Conservation (phyloP, 1,140 invertebrate genomes). For the Pseudoatta argentina region DNA sequence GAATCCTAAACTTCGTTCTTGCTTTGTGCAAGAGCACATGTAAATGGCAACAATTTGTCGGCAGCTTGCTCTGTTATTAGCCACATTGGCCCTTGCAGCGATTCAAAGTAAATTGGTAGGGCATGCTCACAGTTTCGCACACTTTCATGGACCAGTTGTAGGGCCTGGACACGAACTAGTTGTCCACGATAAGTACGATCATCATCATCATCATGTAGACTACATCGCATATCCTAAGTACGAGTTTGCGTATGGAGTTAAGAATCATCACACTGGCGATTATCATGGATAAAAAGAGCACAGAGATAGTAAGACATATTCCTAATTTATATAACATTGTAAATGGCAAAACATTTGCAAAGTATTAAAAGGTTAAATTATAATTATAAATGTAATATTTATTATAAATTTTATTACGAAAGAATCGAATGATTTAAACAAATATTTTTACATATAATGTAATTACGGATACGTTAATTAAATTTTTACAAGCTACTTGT, state of each 20-base stretch:
- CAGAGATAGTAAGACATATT: conserved; percentile 85
- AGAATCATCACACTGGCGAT: conserved; percentile 87
- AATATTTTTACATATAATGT: too few relatives aligned
- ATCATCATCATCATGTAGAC: conserved; percentile 81
- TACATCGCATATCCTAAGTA: conserved; percentile 86
- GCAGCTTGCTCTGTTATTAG: conserved; percentile 78
- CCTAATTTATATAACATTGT: background rate
- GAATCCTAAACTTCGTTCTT: background rate
- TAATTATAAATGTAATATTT: background rate
- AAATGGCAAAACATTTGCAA: background rate
- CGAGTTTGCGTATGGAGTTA: conserved; percentile 86
- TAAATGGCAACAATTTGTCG: conserved; percentile 64
- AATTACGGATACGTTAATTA: too few relatives aligned
- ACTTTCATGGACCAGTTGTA: conserved; percentile 83
- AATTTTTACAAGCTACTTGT: too few relatives aligned
- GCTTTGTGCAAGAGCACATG: background rate
- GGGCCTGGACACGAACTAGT: conserved; percentile 80
- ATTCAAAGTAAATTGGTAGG: conserved; percentile 76
- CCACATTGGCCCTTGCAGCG: conserved; percentile 72
- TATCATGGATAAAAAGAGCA: conserved; percentile 87
- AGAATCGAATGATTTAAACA: too few relatives aligned
- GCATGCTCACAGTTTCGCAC: conserved; percentile 83
- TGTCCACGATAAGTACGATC: conserved; percentile 80
- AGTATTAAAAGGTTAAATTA: background rate
- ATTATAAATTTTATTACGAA: too few relatives aligned